A percentile compares a stretch with the other conserved stretches of the same genome.
These are phyloP conservation scores for Dromas ardeola DNA, from an alignment of 2,113 vertebrate species.

Conservation along the genomic window DNA sequence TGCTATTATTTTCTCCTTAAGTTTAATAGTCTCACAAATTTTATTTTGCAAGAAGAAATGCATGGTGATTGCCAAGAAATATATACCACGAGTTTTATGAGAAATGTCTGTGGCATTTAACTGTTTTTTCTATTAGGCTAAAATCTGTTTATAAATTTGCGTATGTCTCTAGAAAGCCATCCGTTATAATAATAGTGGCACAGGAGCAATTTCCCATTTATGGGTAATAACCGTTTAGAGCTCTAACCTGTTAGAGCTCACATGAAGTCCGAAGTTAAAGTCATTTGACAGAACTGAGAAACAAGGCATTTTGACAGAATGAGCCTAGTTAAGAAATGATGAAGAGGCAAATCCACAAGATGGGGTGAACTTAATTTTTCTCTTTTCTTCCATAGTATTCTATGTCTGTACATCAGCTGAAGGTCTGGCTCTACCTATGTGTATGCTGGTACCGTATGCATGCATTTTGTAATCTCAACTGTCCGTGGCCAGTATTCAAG, in stretches of 20 bases:
- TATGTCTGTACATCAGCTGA: background rate
- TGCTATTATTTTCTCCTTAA: background rate
- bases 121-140: background rate
- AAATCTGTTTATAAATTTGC: background rate
- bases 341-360: background rate
- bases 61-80: background rate
- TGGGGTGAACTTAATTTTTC: background rate
- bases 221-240: background rate
- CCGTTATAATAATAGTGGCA: background rate
- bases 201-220: background rate
- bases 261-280: background rate
- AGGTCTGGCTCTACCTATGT: background rate
- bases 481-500: background rate
- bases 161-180: background rate
- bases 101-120: background rate
- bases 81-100: background rate
- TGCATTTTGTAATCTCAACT: background rate
- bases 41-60: background rate
- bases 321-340: background rate
- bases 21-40: background rate
- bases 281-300: background rate
- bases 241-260: background rate
- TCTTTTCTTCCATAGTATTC: background rate
- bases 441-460: background rate
- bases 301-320: background rate